Conservation (phyloP, 2,113 vertebrate genomes). For the Eulacestoma nigropectus region DNA sequence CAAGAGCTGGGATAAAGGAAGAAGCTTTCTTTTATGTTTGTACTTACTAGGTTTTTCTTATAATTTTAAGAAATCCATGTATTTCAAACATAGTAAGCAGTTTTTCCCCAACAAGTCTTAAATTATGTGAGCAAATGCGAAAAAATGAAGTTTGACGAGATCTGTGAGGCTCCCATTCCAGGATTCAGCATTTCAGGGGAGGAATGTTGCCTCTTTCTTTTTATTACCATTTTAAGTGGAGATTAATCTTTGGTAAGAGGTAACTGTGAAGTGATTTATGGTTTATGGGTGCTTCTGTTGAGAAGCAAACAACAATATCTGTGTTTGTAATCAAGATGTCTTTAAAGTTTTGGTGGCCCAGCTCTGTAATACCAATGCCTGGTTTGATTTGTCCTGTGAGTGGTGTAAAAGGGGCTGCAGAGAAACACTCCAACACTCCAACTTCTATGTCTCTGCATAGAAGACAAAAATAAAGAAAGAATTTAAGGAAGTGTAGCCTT, state of each 20-base stretch:
- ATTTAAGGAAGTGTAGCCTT: neutral
- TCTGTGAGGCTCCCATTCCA: neutral
- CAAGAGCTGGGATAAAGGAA: neutral
- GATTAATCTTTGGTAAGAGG: neutral
- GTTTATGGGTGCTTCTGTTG: neutral
- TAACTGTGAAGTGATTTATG: neutral
- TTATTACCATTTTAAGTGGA: neutral
- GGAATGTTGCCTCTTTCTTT: neutral
- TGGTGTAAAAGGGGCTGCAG: neutral
- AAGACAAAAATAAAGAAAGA: neutral
- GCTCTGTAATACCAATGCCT: neutral
- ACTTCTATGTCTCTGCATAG: neutral
- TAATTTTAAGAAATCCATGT: neutral
- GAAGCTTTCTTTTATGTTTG: neutral
- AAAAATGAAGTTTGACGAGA: neutral
- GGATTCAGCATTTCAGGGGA: neutral
- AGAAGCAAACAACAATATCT: neutral
- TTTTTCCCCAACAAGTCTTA: neutral
- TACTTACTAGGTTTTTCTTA: neutral
- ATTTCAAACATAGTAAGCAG: neutral
- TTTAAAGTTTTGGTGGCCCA: neutral
- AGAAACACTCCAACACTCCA: neutral
- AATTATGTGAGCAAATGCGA: neutral
- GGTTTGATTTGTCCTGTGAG: neutral
- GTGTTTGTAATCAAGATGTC: neutral